Evolutionary conservation across 2,797 vertebrate species (phyloP).

Genomic region (Malurus splendens): DNA sequence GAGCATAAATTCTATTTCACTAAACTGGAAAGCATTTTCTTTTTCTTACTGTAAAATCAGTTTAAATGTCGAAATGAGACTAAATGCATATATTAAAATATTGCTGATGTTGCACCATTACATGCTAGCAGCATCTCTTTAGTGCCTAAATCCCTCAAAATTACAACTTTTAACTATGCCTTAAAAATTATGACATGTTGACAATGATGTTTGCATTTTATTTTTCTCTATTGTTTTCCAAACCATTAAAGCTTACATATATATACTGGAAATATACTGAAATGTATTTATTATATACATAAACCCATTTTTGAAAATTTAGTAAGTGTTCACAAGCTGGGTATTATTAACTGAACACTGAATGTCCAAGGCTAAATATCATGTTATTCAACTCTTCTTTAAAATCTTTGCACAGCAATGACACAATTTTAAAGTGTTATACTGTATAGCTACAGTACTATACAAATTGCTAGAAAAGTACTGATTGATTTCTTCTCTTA

Average conservation of each 20-base stretch:
- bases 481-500: neutral
- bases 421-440: neutral
- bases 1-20: neutral
- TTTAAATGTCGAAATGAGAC: neutral
- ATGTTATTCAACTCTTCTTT: neutral
- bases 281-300: neutral
- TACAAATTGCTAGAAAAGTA: neutral
- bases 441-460: neutral
- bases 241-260: neutral
- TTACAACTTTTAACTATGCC: neutral
- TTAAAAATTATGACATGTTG: neutral
- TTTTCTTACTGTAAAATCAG: neutral
- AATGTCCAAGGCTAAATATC: neutral
- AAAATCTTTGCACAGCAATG: neutral
- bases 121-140: neutral
- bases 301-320: neutral
- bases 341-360: neutral
- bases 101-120: neutral
- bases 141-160: neutral
- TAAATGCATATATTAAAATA: neutral
- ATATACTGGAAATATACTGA: neutral
- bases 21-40: neutral
- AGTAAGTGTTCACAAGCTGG: neutral
- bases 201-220: neutral
- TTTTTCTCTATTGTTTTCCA: neutral